Percentiles rank a stretch among this genome's conserved stretches.
These are phyloP conservation scores for Thalassoma bifasciatum DNA, from an alignment of 2,113 vertebrate species.

Conservation along the genomic window DNA sequence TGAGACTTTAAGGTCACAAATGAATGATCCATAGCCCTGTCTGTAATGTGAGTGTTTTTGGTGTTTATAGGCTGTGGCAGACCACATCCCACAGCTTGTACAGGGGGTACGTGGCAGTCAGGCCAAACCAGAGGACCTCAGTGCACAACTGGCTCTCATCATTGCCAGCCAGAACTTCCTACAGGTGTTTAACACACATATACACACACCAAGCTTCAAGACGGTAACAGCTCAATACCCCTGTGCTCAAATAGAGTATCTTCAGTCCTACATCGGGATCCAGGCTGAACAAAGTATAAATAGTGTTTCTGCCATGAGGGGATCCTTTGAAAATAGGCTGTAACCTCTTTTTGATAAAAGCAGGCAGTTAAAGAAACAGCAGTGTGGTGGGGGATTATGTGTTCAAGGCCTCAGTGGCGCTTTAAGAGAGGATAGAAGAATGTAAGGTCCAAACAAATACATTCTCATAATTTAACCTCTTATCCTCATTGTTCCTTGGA, in stretches of 20 bases:
- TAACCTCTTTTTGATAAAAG: conserved; percentile 57
- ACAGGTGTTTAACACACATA: conserved; percentile 83
- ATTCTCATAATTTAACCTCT: conserved; percentile 2
- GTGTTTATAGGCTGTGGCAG: conserved; percentile 88
- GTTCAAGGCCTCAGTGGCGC: conserved; percentile 9
- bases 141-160: conserved; percentile 93
- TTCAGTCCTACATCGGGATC: conserved; percentile 43
- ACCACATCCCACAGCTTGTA: conserved; percentile 97
- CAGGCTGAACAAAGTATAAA: conserved; percentile 65
- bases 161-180: conserved; percentile 98
- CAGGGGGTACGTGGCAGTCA: conserved; percentile 97
- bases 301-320: conserved; percentile 50
- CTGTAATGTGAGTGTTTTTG: background rate
- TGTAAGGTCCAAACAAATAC: conserved; percentile 1
- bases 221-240: conserved; percentile 36
- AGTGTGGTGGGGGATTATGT: conserved; percentile 12
- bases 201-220: background rate
- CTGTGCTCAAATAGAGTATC: conserved; percentile 5
- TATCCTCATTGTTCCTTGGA: background rate
- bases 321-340: conserved; percentile 56
- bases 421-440: background rate
- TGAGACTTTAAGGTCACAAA: background rate
- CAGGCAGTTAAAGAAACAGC: conserved; percentile 15
- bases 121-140: conserved; percentile 94
- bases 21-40: background rate